Evolutionary conservation across 2,797 vertebrate species (phyloP), one percentile per base, ranked within the genome.

Genomic region (Acropternis orthonyx): DNA sequence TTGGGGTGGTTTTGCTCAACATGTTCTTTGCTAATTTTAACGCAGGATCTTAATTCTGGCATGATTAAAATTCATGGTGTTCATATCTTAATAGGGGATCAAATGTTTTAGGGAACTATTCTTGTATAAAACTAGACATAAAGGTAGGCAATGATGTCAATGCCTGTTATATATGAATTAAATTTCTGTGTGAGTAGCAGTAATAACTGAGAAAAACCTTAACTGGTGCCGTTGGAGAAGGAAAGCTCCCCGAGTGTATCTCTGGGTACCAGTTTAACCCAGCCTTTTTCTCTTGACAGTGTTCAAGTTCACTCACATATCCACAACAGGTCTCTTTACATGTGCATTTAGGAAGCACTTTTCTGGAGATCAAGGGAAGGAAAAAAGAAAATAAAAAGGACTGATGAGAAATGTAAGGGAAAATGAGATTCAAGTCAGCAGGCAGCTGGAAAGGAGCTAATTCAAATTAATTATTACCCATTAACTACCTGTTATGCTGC

Each of bases 371-470:
- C 34, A n/a, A 63, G 12, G 15, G 58, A 71, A 83, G 10, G 19
- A 3, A 76, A 43, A 51, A 43, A 27, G 7, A 52, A 83, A 89
- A 68, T 0, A 0, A 44, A 65, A 73, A 74, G 21, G 19, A 37
- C 24, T 51, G 27, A 73, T 32, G 46, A 2, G 5, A 89, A 94
- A 82, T 13, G 39, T 65, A 73, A 81, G 48, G 26, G n/a, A 48
- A 78, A 95, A 90, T 37, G n/a, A 84, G 71, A 81, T 55, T 82
- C 24, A 30, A 91, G 84, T 54, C 80, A 88, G 56, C 37, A 89
- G 61, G 28, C 61, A 88, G 52, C 67, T 85, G 87, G 68, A 93
- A 88, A 85, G 52, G 32, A 93, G 78, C 41, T 16, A 89, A 91
- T 85, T 80, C 2, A 0, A 93, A 86, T 82, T 91, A 79, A 89